These are phyloP conservation scores for Caenorhabditis zanzibari DNA, from an alignment of 2,888 invertebrate species.

Conservation along the genomic window DNA sequence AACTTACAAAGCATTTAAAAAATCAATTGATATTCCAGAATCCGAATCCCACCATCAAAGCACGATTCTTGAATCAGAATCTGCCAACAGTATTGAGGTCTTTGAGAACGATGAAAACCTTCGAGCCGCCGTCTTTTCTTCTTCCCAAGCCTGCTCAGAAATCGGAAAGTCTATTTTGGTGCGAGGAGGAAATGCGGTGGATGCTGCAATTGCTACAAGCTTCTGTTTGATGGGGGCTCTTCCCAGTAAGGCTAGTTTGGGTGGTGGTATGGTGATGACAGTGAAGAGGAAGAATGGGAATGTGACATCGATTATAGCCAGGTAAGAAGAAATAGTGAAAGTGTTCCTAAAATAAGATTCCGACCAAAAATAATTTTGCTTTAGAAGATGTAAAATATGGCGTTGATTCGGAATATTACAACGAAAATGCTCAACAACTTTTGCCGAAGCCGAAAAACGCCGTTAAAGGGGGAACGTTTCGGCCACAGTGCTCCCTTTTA, in stretches of 20 bases:
- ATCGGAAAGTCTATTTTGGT: slow-evolving; percentile 68
- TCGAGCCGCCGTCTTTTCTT: slow-evolving; percentile 58
- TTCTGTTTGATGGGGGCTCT: slow-evolving; percentile 69
- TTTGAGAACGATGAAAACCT: slow-evolving; percentile 52
- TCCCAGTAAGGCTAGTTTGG: slow-evolving; percentile 69
- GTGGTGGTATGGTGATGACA: slow-evolving; percentile 66
- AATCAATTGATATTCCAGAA: background rate
- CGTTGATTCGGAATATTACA: no score
- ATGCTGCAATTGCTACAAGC: slow-evolving; percentile 67
- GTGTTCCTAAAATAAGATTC: no score
- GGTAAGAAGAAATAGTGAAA: no score
- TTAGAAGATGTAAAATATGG: no score
- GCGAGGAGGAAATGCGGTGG: slow-evolving; percentile 74
- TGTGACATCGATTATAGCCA: slow-evolving; percentile 53
- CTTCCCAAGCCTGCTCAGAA: slow-evolving; percentile 49
- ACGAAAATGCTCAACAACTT: no score
- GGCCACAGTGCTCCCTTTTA: no score
- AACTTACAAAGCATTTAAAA: no score
- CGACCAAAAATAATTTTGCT: no score
- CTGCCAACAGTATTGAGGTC: slow-evolving; percentile 34
- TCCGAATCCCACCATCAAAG: slow-evolving; percentile 9
- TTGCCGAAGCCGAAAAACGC: no score
- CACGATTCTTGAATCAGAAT: slow-evolving; percentile 35
- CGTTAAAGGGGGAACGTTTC: no score
- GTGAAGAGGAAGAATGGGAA: slow-evolving; percentile 44